phyloP scores from a whole-genome alignment of 2,797 vertebrate species.

The Pogonophryne albipinna region DNA sequence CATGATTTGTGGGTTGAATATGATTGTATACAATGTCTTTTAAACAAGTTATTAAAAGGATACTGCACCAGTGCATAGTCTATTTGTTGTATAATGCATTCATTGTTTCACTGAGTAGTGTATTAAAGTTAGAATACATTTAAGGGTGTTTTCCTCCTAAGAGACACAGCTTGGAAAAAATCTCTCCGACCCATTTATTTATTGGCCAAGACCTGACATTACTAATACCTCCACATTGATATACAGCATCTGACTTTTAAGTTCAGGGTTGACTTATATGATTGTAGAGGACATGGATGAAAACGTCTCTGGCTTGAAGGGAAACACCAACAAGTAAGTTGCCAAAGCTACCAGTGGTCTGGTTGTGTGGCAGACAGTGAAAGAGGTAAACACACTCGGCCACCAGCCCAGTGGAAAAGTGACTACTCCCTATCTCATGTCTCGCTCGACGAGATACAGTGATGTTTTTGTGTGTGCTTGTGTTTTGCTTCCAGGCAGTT shows the following conservation, averaged over 20 bases:
- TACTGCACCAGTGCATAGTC: background rate
- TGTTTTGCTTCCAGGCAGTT: constrained; percentile 61
- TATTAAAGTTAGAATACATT: background rate
- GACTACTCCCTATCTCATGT: constrained; percentile 56
- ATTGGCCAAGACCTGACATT: constrained; percentile 8
- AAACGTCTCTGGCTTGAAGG: constrained; percentile 2
- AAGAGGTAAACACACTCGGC: constrained; percentile 25
- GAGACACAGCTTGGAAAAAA: background rate
- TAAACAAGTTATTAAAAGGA: background rate
- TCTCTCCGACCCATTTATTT: background rate
- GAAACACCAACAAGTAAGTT: constrained; percentile 17
- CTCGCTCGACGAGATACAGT: constrained; percentile 41
- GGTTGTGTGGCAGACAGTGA: background rate
- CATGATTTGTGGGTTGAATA: background rate
- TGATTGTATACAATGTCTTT: background rate
- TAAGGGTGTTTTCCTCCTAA: constrained; percentile 3
- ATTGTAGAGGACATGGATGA: constrained; percentile 1
- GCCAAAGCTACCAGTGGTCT: constrained; percentile 18
- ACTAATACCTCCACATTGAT: background rate
- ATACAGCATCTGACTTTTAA: background rate
- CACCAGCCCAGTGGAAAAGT: constrained; percentile 46
- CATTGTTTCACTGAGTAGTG: background rate
- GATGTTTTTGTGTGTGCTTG: constrained; percentile 33
- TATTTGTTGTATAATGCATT: background rate
- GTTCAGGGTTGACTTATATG: background rate